A percentile compares a stretch with the other conserved stretches of the same genome.
phyloP scores from a whole-genome alignment of 1,140 invertebrate species.

The Helicoverpa armigera region DNA sequence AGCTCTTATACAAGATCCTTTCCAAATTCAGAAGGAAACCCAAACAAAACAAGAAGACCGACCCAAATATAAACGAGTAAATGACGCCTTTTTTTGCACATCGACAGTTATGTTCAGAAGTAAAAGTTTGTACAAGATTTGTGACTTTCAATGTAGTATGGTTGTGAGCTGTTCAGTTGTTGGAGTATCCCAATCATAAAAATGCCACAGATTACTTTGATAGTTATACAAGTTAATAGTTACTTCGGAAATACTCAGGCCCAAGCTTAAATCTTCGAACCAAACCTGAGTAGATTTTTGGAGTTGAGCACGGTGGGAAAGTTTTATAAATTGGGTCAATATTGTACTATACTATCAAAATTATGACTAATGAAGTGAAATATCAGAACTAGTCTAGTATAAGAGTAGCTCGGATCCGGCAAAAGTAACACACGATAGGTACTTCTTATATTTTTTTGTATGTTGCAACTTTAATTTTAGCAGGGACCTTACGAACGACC shows the following conservation, averaged over 20 bases:
- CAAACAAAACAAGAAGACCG: conserved; percentile 43
- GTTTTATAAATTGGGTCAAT: too few relatives aligned
- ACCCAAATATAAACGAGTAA: conserved; percentile 21
- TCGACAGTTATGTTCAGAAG: not conserved
- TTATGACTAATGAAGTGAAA: too few relatives aligned
- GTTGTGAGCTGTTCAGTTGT: too few relatives aligned
- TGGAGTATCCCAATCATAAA: too few relatives aligned
- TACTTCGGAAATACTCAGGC: too few relatives aligned
- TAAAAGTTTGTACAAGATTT: not conserved
- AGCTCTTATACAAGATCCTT: conserved; percentile 57
- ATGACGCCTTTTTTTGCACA: not conserved
- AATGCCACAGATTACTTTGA: too few relatives aligned
- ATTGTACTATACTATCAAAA: too few relatives aligned
- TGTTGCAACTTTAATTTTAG: conserved; percentile 2
- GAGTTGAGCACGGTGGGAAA: too few relatives aligned
- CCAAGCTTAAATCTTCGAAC: too few relatives aligned
- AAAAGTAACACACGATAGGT: not conserved
- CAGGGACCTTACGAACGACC: not conserved
- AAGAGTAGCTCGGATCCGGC: not conserved
- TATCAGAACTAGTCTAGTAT: too few relatives aligned
- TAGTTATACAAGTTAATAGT: too few relatives aligned
- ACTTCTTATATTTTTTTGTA: not conserved
- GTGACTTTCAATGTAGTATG: not conserved
- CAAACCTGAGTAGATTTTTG: too few relatives aligned
- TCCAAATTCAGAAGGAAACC: conserved; percentile 44